phyloP scores from a whole-genome alignment of 2,113 vertebrate genomes.

The Phalacrocorax aristotelis region DNA sequence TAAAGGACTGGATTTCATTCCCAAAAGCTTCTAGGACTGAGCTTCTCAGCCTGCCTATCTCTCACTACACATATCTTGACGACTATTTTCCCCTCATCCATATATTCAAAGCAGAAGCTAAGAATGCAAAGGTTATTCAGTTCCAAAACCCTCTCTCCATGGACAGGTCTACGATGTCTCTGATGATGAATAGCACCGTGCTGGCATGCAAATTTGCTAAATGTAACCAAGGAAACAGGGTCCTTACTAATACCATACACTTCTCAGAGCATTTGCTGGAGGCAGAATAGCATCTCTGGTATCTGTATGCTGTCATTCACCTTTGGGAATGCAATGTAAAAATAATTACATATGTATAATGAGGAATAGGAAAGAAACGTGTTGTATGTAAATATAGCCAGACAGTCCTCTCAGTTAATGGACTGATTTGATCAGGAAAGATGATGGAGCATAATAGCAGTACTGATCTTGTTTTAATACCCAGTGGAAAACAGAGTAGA shows the following conservation, averaged over 20 bases:
- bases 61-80: not conserved
- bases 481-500: not conserved
- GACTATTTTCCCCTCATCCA: not conserved
- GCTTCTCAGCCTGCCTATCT: not conserved
- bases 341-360: slow-evolving; percentile 15
- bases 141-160: slow-evolving; percentile 7
- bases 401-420: not conserved
- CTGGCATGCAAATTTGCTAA: slow-evolving; percentile 51
- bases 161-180: not conserved
- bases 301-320: not conserved
- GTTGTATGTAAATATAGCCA: not conserved
- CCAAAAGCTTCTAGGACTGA: not conserved
- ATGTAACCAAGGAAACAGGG: slow-evolving; percentile 59
- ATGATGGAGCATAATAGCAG: not conserved
- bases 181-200: slow-evolving; percentile 10
- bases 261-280: slow-evolving; percentile 33
- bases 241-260: not conserved
- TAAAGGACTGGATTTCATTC: not conserved
- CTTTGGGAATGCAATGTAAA: slow-evolving; percentile 2
- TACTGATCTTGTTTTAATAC: not conserved
- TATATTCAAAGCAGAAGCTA: slow-evolving; percentile 10
- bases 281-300: not conserved
- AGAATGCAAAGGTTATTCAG: slow-evolving; percentile 29
- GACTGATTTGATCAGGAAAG: not conserved
- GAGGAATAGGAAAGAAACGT: not conserved